Evolutionary conservation across 2,113 vertebrate species (phyloP).

Genomic region (Taxidea taxus): DNA sequence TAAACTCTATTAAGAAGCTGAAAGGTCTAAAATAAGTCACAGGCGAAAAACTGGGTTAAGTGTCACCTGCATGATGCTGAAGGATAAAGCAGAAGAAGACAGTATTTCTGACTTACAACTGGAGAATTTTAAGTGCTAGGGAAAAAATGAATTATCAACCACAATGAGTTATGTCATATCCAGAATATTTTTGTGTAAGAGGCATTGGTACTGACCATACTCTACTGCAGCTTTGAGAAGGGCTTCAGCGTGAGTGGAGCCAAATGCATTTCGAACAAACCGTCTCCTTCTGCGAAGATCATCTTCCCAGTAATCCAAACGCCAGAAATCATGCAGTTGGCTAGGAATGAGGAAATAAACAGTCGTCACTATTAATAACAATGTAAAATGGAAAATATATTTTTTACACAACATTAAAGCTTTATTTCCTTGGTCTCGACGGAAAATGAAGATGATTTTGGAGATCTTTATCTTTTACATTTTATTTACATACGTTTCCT

Average conservation of each 20-base stretch:
- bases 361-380: neutral
- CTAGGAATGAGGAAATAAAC: slow-evolving; percentile 80
- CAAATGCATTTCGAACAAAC: slow-evolving; percentile 96
- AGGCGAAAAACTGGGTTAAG: neutral
- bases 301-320: slow-evolving; percentile 99
- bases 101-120: neutral
- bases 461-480: neutral
- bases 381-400: neutral
- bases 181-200: neutral
- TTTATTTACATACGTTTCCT: neutral
- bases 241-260: slow-evolving; percentile 94
- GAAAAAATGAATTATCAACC: neutral
- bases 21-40: neutral
- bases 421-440: slow-evolving; percentile 1
- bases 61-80: neutral
- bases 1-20: neutral
- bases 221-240: slow-evolving; percentile 91
- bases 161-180: neutral
- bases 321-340: slow-evolving; percentile 97
- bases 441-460: neutral
- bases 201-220: slow-evolving; percentile 89
- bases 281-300: slow-evolving; percentile 94
- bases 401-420: slow-evolving; percentile 4
- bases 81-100: neutral
- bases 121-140: neutral